Base-by-base conservation (phyloP, 2,113 vertebrate genomes). In the Bufo bufo region DNA sequence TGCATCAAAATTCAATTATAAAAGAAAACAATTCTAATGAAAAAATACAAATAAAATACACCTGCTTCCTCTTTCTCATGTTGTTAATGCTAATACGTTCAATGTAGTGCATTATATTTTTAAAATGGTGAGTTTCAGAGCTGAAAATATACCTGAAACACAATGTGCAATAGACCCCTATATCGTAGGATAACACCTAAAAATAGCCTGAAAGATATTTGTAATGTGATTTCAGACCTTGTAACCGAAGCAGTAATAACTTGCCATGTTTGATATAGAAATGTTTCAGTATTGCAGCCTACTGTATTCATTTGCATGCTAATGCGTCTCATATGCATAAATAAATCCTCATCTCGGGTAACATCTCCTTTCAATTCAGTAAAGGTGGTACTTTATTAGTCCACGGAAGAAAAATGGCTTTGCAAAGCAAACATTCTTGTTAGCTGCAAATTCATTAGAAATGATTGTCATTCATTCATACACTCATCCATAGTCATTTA, bases 261-360 rank as follows among this genome's bases (percentile, higher is more conserved):
- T 71, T 87, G 77, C 65, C 65, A 3, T 82, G 77, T 87, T 82
- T 87, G 65, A 87, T 81, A 82, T 16, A 74, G 17, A 54, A 59
- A 87, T 72, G 49, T 87, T 77, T 82, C 78, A 81, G 63, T 69
- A 74, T 33, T 56, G 45, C 33, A 14, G 50, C 13, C 79, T 82
- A 87, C 77, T 59, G 65, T 74, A 72, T 87, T 81, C 63, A 87
- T 87, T 87, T 82, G 78, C 86, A 87, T 87, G 50, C 52, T 72
- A 87, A 87, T 81, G 33, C 9, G 23, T 72, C 17, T 59, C 10
- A 79, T 56, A 71, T 87, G 52, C 86, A 87, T 81, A 87, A 87
- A 87, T 71, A 69, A 71, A 81, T 81, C 71, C 33, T 13, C n/a
- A 79, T 79, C 50, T 52, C 75, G 56, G 7, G 4, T 7, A 86